A percentile compares a stretch with the other conserved stretches of the same genome.
These are phyloP conservation scores for Heterochromis multidens DNA, from an alignment of 2,113 vertebrate genomes.

Conservation along the genomic window DNA sequence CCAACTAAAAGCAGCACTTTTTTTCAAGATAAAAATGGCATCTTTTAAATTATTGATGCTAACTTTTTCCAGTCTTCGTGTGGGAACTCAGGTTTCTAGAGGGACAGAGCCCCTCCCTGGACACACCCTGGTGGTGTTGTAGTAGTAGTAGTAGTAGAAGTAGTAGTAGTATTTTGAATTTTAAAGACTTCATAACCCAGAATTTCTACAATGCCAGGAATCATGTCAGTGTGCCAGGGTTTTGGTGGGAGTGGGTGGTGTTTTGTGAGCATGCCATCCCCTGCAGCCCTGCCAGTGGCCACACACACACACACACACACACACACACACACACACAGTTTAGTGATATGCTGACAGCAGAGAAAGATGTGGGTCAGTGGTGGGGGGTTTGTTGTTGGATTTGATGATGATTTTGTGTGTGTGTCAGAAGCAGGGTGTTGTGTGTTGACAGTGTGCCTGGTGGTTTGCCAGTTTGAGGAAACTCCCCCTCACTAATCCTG, in stretches of 20 bases:
- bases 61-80: background rate
- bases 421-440: background rate
- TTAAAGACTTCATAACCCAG: background rate
- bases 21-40: background rate
- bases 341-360: slow-evolving; percentile 30
- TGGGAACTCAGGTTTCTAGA: background rate
- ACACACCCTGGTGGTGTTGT: background rate
- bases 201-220: background rate
- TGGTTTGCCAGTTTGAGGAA: slow-evolving; percentile 52
- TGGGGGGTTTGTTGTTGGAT: slow-evolving; percentile 37
- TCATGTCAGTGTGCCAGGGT: background rate
- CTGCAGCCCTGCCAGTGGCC: background rate
- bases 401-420: slow-evolving; percentile 8
- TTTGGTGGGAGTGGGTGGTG: background rate
- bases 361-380: slow-evolving; percentile 55
- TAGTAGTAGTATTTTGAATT: background rate
- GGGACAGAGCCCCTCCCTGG: background rate
- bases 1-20: background rate
- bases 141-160: background rate
- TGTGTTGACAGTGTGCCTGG: slow-evolving; percentile 26
- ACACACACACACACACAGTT: background rate
- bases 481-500: slow-evolving; percentile 45
- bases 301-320: slow-evolving; percentile 1
- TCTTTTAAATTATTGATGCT: background rate
- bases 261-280: background rate